phyloP scores from a whole-genome alignment of 2,797 vertebrate genomes.

The Epinephelus coioides region DNA sequence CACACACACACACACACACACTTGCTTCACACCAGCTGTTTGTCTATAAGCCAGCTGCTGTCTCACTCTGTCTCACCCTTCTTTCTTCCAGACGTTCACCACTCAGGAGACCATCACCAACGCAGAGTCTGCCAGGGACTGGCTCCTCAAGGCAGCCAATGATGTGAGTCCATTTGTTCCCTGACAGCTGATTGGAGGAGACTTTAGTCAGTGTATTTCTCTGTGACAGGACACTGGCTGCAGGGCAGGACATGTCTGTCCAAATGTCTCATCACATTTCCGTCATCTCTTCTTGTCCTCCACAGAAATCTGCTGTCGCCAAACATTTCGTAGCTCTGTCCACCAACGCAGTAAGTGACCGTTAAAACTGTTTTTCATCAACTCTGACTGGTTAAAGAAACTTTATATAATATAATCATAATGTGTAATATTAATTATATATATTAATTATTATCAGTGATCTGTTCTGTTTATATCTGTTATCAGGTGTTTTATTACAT shows the following conservation, averaged over 20 bases:
- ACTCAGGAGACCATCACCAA: constrained; percentile 99
- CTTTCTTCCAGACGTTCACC: constrained; percentile 91
- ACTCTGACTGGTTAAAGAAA: no score
- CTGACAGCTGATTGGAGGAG: neutral
- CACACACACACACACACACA: neutral
- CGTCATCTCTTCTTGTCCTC: constrained; percentile 23
- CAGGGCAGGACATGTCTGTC: neutral
- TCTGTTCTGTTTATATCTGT: no score
- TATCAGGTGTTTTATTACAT: no score
- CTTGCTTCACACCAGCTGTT: no score
- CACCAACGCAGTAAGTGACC: constrained; percentile 92
- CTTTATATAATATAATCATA: no score
- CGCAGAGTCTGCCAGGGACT: constrained; percentile 95
- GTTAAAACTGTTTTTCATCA: no score
- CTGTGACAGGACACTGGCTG: neutral
- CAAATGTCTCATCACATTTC: neutral
- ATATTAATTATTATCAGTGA: no score
- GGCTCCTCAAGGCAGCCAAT: constrained; percentile 91
- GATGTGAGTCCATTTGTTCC: constrained; percentile 87
- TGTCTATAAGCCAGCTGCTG: no score
- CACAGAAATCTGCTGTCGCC: constrained; percentile 90
- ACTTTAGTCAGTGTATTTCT: no score
- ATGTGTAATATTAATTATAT: no score
- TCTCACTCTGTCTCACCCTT: no score
- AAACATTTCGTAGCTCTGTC: constrained; percentile 98